Evolutionary conservation across 92 coral and sea anemone genomes (phyloP).

Genomic region (Epizoanthus ramosus): DNA sequence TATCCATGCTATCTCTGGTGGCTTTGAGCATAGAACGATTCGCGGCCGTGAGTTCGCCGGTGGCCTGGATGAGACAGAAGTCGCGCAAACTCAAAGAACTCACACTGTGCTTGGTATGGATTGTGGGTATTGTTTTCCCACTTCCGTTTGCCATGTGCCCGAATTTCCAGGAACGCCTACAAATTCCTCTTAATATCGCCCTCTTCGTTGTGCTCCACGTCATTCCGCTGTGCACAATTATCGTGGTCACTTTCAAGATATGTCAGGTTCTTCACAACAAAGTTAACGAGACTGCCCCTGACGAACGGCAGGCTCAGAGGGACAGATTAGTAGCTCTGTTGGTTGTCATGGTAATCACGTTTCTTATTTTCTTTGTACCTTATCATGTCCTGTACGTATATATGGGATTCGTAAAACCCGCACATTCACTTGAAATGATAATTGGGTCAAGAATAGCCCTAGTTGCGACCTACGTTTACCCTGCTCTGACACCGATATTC

Average conservation of each 20-base stretch:
- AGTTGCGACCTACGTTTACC: slow-evolving; percentile 60
- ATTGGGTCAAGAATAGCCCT: slow-evolving; percentile 42
- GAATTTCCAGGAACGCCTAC: not conserved
- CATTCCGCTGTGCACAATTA: slow-evolving; percentile 37
- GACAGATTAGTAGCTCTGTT: slow-evolving; percentile 61
- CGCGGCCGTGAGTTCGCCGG: slow-evolving; percentile 38
- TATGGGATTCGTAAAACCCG: slow-evolving; percentile 34
- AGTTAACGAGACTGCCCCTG: slow-evolving; percentile 37
- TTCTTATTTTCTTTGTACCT: slow-evolving; percentile 68
- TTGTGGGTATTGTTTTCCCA: slow-evolving; percentile 28
- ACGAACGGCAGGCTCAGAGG: slow-evolving; percentile 44
- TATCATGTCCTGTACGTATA: slow-evolving; percentile 53
- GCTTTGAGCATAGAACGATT: slow-evolving; percentile 37
- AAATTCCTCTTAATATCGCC: slow-evolving; percentile 33
- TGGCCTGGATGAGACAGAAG: slow-evolving; percentile 39
- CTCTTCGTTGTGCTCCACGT: slow-evolving; percentile 32
- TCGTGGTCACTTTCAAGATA: slow-evolving; percentile 38
- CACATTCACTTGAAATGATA: slow-evolving; percentile 2
- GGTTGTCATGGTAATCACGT: slow-evolving; percentile 57
- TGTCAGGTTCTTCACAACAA: slow-evolving; percentile 36
- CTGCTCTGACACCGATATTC: slow-evolving; percentile 67
- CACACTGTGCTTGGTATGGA: slow-evolving; percentile 22
- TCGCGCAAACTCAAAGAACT: slow-evolving; percentile 23
- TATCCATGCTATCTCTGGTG: slow-evolving; percentile 35
- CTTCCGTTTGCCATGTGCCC: slow-evolving; percentile 40